phyloP scores from a whole-genome alignment of 1,140 invertebrate genomes.

The Drosophila sulfurigaster region DNA sequence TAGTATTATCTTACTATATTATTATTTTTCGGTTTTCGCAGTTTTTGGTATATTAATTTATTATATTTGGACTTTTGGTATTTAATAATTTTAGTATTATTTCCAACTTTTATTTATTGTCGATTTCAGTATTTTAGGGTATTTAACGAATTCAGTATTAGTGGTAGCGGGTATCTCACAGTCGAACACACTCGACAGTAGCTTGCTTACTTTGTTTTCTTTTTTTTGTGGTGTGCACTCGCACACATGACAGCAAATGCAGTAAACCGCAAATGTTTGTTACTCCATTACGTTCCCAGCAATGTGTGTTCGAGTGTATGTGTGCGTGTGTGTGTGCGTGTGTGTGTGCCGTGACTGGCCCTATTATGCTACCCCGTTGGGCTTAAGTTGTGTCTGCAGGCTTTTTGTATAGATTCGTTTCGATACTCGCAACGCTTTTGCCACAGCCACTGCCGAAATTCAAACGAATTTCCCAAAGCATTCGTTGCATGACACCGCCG shows the following conservation, averaged over 20 bases:
- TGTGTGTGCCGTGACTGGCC: slow-evolving; percentile 31
- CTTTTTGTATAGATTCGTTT: slow-evolving; percentile 18
- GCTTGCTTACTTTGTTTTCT: too few species aligned
- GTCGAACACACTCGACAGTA: too few species aligned
- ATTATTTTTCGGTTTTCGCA: too few species aligned
- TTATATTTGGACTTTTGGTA: too few species aligned
- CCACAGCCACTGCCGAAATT: slow-evolving; percentile 9
- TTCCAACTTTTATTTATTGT: too few species aligned
- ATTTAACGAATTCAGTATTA: too few species aligned
- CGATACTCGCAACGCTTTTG: slow-evolving; percentile 14
- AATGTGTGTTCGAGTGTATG: slow-evolving; percentile 24
- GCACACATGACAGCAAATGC: slow-evolving; percentile 47
- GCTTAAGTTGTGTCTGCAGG: slow-evolving; percentile 36
- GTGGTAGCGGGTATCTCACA: too few species aligned
- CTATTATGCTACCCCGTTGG: slow-evolving; percentile 27
- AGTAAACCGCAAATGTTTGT: slow-evolving; percentile 80
- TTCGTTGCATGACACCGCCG: slow-evolving; percentile 4
- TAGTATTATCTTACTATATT: too few species aligned
- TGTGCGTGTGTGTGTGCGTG: slow-evolving; percentile 18
- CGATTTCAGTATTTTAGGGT: too few species aligned
- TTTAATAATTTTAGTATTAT: too few species aligned
- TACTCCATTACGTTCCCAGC: slow-evolving; percentile 70
- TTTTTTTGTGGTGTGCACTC: slow-evolving; percentile 21
- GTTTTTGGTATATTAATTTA: too few species aligned
- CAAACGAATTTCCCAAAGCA: slow-evolving; percentile 13